Conservation (phyloP, 2,888 invertebrate genomes). For the Dioctria linearis region DNA sequence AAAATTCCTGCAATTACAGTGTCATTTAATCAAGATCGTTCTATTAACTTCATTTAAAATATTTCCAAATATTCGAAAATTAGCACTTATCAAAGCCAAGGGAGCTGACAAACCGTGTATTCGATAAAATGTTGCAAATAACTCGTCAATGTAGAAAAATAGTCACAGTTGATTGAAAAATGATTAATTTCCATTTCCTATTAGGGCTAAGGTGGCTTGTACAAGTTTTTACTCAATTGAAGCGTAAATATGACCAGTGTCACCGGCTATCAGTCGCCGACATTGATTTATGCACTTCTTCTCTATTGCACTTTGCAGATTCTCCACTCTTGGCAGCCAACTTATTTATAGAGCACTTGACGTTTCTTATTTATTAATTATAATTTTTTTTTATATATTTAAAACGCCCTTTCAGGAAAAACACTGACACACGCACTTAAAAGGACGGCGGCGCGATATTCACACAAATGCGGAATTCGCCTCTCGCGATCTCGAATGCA, state of each 20-base stretch:
- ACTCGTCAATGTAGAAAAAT: neutral
- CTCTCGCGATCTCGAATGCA: constrained; percentile 43
- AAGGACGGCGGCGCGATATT: constrained; percentile 52
- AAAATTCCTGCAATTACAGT: constrained; percentile 10
- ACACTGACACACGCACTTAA: constrained; percentile 41
- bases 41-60: neutral
- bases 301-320: constrained; percentile 28
- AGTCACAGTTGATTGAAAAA: neutral
- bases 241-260: constrained; percentile 23
- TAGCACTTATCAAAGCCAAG: neutral
- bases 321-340: neutral
- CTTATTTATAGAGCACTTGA: constrained; percentile 51
- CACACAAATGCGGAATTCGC: constrained; percentile 36
- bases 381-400: constrained; percentile 24
- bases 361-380: constrained; percentile 39
- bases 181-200: constrained; percentile 11
- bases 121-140: neutral
- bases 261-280: constrained; percentile 32
- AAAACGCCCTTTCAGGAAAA: constrained; percentile 49
- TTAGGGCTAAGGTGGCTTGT: neutral
- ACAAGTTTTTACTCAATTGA: neutral
- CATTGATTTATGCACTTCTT: constrained; percentile 39
- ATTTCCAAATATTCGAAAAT: neutral
- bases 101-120: neutral
- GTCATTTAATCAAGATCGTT: neutral